Evolutionary conservation across 1,140 invertebrate genomes (phyloP), one percentile per base, ranked within the genome.

Genomic region (Mycetomoellerius zeteki): DNA sequence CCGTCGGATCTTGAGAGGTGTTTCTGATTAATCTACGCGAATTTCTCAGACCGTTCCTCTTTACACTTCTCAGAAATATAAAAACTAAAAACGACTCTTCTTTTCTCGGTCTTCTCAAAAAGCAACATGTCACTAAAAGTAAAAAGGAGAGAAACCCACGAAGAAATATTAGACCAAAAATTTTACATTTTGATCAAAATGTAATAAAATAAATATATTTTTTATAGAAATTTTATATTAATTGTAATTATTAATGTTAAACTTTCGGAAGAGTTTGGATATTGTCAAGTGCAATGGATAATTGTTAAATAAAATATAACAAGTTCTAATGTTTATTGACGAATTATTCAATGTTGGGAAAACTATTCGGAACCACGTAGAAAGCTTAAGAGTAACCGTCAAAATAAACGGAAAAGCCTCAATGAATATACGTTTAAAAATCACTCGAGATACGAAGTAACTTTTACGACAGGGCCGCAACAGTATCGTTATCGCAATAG

Each of bases 21-120:
- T 93, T 93, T 93, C 90, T 93, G 92, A 93, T 94, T 94, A 94
- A 93, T 94, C 93, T 92, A 69, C 86, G 64, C 69, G 75, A 86
- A 91, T 75, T 84, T 73, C 72, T 82, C 82, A 76, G 37, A 33
- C 73, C 30, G 60, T 52, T 75, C 21, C 58, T 82, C 86, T 64
- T 77, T 72, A 33, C 27, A 60, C 47, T 75, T 86, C 67, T 91
- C 27, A 90, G 91, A 92, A 91, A 92, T 91, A 89, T 88, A 91
- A 86, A 76, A 88, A 88, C 69, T 71, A 58, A 27, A 27, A 16
- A 43, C 33, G 37, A 71, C 62, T 62, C n/a, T 64, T 19, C 24
- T 64, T 73, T 30, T 30, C 67, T 60, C 14, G 24, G 54, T 27
- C 27, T 30, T 54, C 27, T 4, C 14, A 30, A 30, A 73, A 43